These are phyloP conservation scores for Zaprionus taronus DNA, from an alignment of 1,140 invertebrate species.

Conservation along the genomic window DNA sequence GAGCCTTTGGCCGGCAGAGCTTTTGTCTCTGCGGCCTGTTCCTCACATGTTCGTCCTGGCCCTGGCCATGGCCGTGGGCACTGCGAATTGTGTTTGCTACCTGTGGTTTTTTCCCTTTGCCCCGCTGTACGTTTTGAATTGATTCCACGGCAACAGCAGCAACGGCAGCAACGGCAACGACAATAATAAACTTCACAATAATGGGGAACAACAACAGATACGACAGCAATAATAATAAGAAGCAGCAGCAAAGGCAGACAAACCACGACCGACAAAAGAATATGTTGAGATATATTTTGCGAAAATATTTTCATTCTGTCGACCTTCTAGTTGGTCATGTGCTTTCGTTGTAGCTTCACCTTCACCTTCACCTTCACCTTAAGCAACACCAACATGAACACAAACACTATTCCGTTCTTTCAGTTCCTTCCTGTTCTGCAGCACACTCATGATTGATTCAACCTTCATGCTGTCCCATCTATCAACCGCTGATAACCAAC, in stretches of 20 bases:
- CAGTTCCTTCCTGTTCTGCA: neutral
- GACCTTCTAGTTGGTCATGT: neutral
- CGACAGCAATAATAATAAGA: neutral
- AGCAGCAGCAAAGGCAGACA: constrained; percentile 17
- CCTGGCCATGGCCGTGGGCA: constrained; percentile 5
- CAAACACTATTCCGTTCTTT: neutral
- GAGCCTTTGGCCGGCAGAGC: constrained; percentile 36
- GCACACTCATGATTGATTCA: neutral
- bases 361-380: neutral
- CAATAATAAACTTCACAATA: neutral
- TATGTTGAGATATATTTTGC: neutral
- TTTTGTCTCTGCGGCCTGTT: constrained; percentile 53
- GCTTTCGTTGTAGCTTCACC: neutral
- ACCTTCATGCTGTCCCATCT: neutral
- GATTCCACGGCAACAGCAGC: constrained; percentile 47
- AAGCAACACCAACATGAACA: no score
- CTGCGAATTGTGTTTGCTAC: neutral
- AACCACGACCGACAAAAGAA: neutral
- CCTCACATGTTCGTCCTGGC: constrained; percentile 9
- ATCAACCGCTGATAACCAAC: neutral
- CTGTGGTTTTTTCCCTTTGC: neutral
- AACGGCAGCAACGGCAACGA: constrained; percentile 1
- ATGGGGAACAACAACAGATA: constrained; percentile 8
- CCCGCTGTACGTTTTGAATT: constrained; percentile 59
- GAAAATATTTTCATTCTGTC: constrained; percentile 6